phyloP scores from a whole-genome alignment of 1,140 invertebrate species.

The Tetramorium parvispinum region DNA sequence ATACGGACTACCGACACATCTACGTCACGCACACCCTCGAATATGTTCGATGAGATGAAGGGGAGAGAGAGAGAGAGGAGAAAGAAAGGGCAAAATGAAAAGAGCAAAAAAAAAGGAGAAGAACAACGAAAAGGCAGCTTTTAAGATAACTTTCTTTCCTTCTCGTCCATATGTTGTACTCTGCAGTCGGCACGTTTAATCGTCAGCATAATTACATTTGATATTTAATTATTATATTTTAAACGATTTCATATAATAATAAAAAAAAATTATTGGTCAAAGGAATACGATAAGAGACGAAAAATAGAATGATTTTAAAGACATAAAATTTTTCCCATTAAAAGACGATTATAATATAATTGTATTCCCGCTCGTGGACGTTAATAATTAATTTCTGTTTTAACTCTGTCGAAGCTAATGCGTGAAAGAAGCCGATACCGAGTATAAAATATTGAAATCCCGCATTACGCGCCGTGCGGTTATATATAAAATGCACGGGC shows the following conservation, averaged over 20 bases:
- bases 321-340: neutral
- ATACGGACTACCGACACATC: slow-evolving; percentile 73
- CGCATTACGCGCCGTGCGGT: neutral
- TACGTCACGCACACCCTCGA: slow-evolving; percentile 46
- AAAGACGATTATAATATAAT: neutral
- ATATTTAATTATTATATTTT: neutral
- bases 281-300: neutral
- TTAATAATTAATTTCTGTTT: slow-evolving; percentile 38
- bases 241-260: neutral
- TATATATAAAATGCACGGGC: slow-evolving; percentile 21
- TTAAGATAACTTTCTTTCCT: slow-evolving; percentile 12
- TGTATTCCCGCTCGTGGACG: neutral
- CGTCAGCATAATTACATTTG: neutral
- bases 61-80: neutral
- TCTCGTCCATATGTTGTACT: neutral
- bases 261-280: neutral
- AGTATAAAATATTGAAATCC: slow-evolving; percentile 43
- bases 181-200: neutral
- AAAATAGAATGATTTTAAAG: neutral
- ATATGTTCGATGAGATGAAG: slow-evolving; percentile 44
- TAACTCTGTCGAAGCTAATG: neutral
- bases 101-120: slow-evolving; percentile 22
- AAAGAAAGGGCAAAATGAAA: neutral
- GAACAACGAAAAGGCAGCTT: slow-evolving; percentile 25
- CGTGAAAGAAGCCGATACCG: slow-evolving; percentile 15